A percentile compares a stretch with the other conserved stretches of the same genome.
These are phyloP conservation scores for Meloidogyne hapla DNA, from an alignment of 1,140 invertebrate species.

Conservation along the genomic window DNA sequence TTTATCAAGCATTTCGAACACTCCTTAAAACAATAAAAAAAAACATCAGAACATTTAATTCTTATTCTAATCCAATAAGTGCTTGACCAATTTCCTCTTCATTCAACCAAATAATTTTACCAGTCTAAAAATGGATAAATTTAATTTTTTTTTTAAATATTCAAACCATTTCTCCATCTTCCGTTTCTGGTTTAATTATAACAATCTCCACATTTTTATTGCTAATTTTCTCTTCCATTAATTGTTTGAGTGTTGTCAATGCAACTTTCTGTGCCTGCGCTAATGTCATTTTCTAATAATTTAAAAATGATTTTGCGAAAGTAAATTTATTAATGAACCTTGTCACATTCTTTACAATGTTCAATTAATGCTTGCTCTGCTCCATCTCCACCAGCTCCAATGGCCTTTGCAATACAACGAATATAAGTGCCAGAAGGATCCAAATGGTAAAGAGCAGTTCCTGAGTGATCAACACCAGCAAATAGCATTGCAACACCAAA, in stretches of 20 bases:
- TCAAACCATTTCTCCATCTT: conserved; percentile 28
- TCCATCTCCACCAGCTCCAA: conserved; percentile 97
- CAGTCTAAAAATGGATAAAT: neutral
- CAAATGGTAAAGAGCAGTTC: conserved; percentile 79
- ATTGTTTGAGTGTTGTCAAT: conserved; percentile 93
- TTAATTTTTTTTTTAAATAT: neutral
- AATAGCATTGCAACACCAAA: conserved; percentile 87
- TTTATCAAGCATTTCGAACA: too few relatives aligned
- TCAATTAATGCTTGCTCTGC: conserved; percentile 94
- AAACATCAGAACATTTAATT: too few relatives aligned
- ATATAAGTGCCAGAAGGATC: conserved; percentile 96
- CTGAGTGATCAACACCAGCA: conserved; percentile 70
- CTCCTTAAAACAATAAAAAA: too few relatives aligned
- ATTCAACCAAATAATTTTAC: neutral
- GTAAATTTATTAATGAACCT: conserved; percentile 68
- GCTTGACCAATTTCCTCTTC: neutral
- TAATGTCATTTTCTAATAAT: conserved; percentile 84
- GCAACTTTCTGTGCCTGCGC: conserved; percentile 87
- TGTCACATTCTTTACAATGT: conserved; percentile 78
- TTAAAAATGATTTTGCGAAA: conserved; percentile 14
- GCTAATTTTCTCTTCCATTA: conserved; percentile 99
- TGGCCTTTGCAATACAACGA: conserved; percentile 95
- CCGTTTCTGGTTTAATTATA: conserved; percentile 50
- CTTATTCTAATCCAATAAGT: neutral
- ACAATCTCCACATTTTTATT: conserved; percentile 92